Evolutionary conservation across 2,113 vertebrate species (phyloP).

Genomic region (Fregetta grallaria): DNA sequence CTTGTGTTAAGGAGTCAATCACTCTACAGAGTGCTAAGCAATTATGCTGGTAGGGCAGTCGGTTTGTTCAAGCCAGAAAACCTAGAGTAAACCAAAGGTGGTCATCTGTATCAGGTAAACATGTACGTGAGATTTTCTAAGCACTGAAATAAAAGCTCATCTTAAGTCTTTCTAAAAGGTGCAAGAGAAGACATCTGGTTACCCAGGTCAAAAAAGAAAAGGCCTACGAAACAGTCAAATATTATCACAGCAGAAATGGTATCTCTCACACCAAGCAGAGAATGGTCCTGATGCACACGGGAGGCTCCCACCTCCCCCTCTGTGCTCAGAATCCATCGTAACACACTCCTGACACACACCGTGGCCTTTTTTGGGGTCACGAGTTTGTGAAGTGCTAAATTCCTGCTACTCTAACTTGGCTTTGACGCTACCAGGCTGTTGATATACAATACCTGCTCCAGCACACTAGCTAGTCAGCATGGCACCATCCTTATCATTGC

Average conservation of each 20-base stretch:
- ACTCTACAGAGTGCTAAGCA: neutral
- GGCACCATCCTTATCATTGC: neutral
- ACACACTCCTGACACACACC: neutral
- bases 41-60: neutral
- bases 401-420: conserved; percentile 14
- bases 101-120: neutral
- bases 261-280: neutral
- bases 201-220: neutral
- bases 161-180: neutral
- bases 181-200: neutral
- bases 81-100: neutral
- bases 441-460: conserved; percentile 8
- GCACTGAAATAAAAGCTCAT: neutral
- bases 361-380: neutral
- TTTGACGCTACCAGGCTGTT: conserved; percentile 23
- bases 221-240: neutral
- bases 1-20: neutral
- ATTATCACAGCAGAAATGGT: neutral
- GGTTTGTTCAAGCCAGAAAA: neutral
- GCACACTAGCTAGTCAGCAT: conserved; percentile 14
- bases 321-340: neutral
- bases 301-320: neutral
- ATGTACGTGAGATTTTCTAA: neutral
- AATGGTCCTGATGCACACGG: neutral
- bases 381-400: conserved; percentile 26